These are phyloP conservation scores for Triplophysa tibetana DNA, from an alignment of 2,113 vertebrate genomes.

Conservation along the genomic window DNA sequence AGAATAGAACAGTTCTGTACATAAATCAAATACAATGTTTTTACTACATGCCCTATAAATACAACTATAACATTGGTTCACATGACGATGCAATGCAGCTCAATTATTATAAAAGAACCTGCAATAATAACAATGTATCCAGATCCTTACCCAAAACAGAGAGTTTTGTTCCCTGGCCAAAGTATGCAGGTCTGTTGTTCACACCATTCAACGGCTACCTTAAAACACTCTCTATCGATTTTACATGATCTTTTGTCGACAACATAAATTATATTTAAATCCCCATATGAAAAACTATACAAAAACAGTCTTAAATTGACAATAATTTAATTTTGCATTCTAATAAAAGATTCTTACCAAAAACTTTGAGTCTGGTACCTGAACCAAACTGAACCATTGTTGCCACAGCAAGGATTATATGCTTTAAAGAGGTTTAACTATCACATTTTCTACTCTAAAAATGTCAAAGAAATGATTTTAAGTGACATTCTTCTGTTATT, in stretches of 20 bases:
- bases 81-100: neutral
- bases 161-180: slow-evolving; percentile 59
- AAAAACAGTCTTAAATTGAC: neutral
- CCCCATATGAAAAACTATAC: neutral
- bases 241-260: neutral
- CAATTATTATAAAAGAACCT: neutral
- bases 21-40: neutral
- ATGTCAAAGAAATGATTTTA: neutral
- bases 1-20: neutral
- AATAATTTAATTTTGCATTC: neutral
- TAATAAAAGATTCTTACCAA: slow-evolving; percentile 54
- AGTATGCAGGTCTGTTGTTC: slow-evolving; percentile 56
- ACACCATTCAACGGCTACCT: slow-evolving; percentile 43
- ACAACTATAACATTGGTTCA: neutral
- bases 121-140: neutral
- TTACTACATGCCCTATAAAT: neutral
- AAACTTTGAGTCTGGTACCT: slow-evolving; percentile 32
- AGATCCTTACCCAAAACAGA: slow-evolving; percentile 59
- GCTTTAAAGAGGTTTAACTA: neutral
- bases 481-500: neutral
- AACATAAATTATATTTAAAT: neutral
- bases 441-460: neutral
- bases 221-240: slow-evolving; percentile 38
- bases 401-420: slow-evolving; percentile 21
- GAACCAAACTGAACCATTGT: slow-evolving; percentile 25